Evolutionary conservation across 1,140 invertebrate species (phyloP), one percentile per base, ranked within the genome.

Genomic region (Bursaphelenchus mucronatus): DNA sequence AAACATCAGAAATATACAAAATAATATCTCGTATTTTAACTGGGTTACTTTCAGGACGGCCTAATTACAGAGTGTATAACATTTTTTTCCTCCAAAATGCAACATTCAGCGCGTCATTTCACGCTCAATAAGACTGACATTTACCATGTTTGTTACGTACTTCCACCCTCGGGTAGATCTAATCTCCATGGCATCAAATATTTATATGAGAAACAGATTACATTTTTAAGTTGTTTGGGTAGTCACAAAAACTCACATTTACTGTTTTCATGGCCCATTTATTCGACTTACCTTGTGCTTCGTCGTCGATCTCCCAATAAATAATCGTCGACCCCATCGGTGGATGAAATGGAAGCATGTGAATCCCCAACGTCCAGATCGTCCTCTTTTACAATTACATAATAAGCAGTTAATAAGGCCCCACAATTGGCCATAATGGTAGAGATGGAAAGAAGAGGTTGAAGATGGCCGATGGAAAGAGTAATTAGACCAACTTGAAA

Each of bases 321-420:
- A 59, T 62, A 59, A 13, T 68, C 64, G n/a, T 52, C 30, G 13
- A 47, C 46, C 2, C 15, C 30, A 8, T 66, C 64, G 7, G 64
- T 66, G 9, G 73, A 11, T 50, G 66, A 76, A 49, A 76, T 70
- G 10, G 70, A 76, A 45, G 59, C 70, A 21, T 72, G 53, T 11
- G 68, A 74, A 53, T 79, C 75, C 19, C 75, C 75, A 43, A 78
- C 75, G 55, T 81, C 77, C 45, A 78, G 64, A 44, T 79, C 77
- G 52, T 79, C 77, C 52, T 79, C 77, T 62, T 79, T 79, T 2
- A 79, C 76, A 63, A 79, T 79, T 17, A 79, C 79, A 68, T 79
- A 79, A 45, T 82, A 79, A 0, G 80, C 77, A 57, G 79, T 82
- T 50, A 79, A 49, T 30, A 79, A 63, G 47, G 76, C 74, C 13